phyloP scores from a whole-genome alignment of 2,888 invertebrate genomes.

The Polyommatus iphigenia region DNA sequence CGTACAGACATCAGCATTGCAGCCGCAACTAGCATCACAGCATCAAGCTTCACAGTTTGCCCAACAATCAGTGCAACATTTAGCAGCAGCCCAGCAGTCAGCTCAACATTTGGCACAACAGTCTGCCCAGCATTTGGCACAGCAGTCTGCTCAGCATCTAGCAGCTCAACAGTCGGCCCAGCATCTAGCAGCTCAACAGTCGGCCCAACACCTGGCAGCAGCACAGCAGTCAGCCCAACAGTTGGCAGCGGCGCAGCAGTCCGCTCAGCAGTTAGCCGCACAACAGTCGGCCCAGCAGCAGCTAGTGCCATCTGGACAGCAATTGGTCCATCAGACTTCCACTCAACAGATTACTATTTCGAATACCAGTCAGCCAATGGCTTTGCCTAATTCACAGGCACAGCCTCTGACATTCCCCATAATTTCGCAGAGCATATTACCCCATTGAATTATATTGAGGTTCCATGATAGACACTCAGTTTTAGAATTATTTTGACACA shows the following conservation, averaged over 20 bases:
- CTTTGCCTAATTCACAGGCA: conserved; percentile 69
- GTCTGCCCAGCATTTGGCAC: conserved; percentile 37
- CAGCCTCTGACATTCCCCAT: conserved; percentile 74
- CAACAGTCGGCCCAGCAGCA: conserved; percentile 72
- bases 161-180: conserved; percentile 60
- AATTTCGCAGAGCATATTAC: conserved; percentile 74
- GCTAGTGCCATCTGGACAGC: conserved; percentile 63
- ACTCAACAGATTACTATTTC: conserved; percentile 74
- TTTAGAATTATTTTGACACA: not conserved
- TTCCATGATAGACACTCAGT: not conserved
- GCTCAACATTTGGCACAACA: conserved; percentile 51
- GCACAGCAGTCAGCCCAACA: conserved; percentile 66
- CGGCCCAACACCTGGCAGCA: conserved; percentile 56
- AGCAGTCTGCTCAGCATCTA: conserved; percentile 60
- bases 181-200: conserved; percentile 59
- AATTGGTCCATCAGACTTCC: conserved; percentile 72
- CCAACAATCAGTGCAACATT: conserved; percentile 67
- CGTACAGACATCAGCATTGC: conserved; percentile 67
- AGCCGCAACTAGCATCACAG: conserved; percentile 64
- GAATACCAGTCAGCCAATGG: conserved; percentile 74
- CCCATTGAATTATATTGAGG: conserved; percentile 53
- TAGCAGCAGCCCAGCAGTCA: conserved; percentile 61
- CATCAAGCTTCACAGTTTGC: conserved; percentile 68
- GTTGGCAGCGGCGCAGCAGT: conserved; percentile 57
- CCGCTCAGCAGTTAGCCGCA: conserved; percentile 65